Conservation (phyloP, 2,113 vertebrate species). For the Aleadryas rufinucha region DNA sequence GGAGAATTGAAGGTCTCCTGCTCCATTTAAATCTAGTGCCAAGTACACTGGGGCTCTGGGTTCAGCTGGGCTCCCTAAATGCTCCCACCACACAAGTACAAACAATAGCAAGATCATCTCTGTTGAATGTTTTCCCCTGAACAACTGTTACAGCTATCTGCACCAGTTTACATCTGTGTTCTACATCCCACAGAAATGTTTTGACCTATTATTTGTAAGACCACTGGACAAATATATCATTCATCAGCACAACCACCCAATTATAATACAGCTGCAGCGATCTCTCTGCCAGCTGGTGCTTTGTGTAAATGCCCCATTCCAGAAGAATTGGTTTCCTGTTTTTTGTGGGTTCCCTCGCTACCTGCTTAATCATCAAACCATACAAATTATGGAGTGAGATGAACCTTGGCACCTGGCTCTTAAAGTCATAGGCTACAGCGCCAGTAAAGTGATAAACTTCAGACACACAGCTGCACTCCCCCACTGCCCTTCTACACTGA, state of each 20-base stretch:
- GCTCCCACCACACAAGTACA: not conserved
- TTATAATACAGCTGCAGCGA: not conserved
- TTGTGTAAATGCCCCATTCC: conserved; percentile 27
- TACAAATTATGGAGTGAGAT: not conserved
- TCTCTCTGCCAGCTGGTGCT: conserved; percentile 29
- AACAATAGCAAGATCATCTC: not conserved
- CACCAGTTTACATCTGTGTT: not conserved
- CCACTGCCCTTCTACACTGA: not conserved
- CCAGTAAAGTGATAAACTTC: not conserved
- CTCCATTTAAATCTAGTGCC: not conserved
- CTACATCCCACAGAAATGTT: conserved; percentile 6
- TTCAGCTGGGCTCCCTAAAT: not conserved
- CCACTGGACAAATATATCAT: conserved; percentile 40
- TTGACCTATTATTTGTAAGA: conserved; percentile 35
- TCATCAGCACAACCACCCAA: conserved; percentile 48
- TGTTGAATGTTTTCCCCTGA: not conserved
- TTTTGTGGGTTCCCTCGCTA: not conserved
- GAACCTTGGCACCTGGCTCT: not conserved
- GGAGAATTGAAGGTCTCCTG: not conserved
- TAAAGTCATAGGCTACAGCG: not conserved
- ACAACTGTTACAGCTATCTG: not conserved
- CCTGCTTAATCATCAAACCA: conserved; percentile 42
- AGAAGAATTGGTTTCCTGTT: not conserved
- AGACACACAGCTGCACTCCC: not conserved
- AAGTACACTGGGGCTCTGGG: not conserved